phyloP scores from a whole-genome alignment of 2,888 invertebrate genomes.

The Drosophila atroscutellata region DNA sequence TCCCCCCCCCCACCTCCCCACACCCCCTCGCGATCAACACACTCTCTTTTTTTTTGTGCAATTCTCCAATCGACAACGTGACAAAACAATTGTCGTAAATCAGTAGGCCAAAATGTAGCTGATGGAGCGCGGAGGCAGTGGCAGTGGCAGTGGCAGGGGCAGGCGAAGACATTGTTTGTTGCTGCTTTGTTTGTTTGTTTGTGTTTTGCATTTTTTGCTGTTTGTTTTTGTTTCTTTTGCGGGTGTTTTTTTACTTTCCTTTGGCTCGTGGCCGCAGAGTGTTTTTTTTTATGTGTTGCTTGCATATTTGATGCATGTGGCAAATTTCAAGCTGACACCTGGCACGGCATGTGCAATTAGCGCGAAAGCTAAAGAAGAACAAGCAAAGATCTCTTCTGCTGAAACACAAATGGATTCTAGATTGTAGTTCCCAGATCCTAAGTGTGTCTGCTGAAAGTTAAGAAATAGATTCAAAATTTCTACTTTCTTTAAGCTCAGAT shows the following conservation, averaged over 20 bases:
- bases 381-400: not conserved
- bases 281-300: not conserved
- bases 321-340: constrained; percentile 38
- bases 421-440: not conserved
- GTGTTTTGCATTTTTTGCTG: constrained; percentile 35
- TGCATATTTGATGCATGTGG: constrained; percentile 11
- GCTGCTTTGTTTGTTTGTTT: constrained; percentile 35
- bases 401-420: not conserved
- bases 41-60: constrained; percentile 1
- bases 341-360: constrained; percentile 54
- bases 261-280: constrained; percentile 69
- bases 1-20: not conserved
- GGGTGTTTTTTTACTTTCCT: constrained; percentile 67
- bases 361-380: not conserved
- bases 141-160: constrained; percentile 11
- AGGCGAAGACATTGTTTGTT: constrained; percentile 17
- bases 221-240: constrained; percentile 20
- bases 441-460: not conserved
- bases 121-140: constrained; percentile 12
- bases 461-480: not conserved
- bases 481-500: too few relatives aligned
- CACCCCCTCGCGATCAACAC: not conserved
- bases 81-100: constrained; percentile 81
- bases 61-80: constrained; percentile 68
- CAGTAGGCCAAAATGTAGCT: constrained; percentile 56